phyloP scores from a whole-genome alignment of 2,113 vertebrate species.

The Calonectris borealis region DNA sequence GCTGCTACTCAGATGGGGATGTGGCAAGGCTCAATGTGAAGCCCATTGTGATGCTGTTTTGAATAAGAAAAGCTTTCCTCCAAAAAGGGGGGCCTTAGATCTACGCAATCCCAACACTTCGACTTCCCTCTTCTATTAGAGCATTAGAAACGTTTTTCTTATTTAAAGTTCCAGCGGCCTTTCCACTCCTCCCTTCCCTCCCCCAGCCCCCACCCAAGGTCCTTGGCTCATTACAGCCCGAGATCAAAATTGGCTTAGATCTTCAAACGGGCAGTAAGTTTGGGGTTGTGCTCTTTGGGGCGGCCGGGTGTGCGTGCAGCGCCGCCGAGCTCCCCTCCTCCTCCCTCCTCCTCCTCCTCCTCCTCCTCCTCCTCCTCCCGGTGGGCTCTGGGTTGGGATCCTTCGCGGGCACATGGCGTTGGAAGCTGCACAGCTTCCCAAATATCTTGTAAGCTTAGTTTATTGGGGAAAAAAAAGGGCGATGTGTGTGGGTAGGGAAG shows the following conservation, averaged over 20 bases:
- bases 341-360: conserved; percentile 22
- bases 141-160: conserved; percentile 94
- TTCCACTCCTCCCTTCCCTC: conserved; percentile 49
- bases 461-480: background rate
- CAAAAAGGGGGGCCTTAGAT: conserved; percentile 95
- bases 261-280: conserved; percentile 38
- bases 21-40: conserved; percentile 99
- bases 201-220: conserved; percentile 64
- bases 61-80: conserved; percentile 99
- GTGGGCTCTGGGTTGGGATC: background rate
- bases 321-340: conserved; percentile 26
- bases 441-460: background rate
- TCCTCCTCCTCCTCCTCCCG: background rate
- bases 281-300: conserved; percentile 54
- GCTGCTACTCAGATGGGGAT: conserved; percentile 99
- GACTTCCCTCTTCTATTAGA: conserved; percentile 95
- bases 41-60: conserved; percentile 99
- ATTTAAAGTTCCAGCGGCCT: conserved; percentile 74
- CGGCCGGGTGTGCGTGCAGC: conserved; percentile 18
- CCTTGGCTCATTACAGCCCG: conserved; percentile 72
- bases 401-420: conserved; percentile 33
- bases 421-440: conserved; percentile 18
- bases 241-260: conserved; percentile 78
- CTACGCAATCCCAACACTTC: conserved; percentile 96
- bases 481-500: conserved; percentile 5